Evolutionary conservation across 2,797 vertebrate genomes (phyloP), one percentile per base, ranked within the genome.

Genomic region (Semotilus atromaculatus): DNA sequence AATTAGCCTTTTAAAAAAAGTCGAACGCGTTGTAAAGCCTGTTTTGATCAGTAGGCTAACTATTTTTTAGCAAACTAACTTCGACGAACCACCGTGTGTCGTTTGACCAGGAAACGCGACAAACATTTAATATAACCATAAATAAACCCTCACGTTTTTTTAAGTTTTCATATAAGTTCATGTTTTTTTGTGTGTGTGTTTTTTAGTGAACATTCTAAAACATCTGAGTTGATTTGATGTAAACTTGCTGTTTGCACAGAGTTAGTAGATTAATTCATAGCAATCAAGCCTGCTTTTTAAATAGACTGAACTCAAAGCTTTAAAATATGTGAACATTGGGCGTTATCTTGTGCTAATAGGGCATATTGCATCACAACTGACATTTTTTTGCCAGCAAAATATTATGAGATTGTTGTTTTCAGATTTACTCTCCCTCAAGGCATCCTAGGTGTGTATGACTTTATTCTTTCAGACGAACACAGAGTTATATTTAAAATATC

Each of bases 121-220:
- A 38, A 38, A 58, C 51, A 26, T 16, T 4, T 8, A 4, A 58
- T 3, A 1, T 7, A 9, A 26, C 21, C 7, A 2, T 36, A 2
- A 76, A 40, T 6, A 60, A 58, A 3, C 3, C 0, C 7, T 38
- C 4, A 4, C n/a, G 31, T 7, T 2, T 36, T 34, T 21, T 21
- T 3, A 36, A 4, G 18, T 21, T 18, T 58, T 4, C 8, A 3
- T 1, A 4, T 38, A 4, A 1, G 2, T 26, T 26, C 14, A 2
- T 7, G 7, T 18, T 48, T 48, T 48, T 48, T 11, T 40, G 0
- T 43, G 2, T 40, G 40, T n/a, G 4, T 23, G 45, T 74, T 34
- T 7, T 53, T 7, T 18, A 3, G 5, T 4, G 3, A 13, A 0
- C 0, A 4, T 7, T 48, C 1, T 36, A 16, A 16, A 8, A 11